Evolutionary conservation across 2,888 invertebrate species (phyloP).

Genomic region (Athripsodes cinereus): DNA sequence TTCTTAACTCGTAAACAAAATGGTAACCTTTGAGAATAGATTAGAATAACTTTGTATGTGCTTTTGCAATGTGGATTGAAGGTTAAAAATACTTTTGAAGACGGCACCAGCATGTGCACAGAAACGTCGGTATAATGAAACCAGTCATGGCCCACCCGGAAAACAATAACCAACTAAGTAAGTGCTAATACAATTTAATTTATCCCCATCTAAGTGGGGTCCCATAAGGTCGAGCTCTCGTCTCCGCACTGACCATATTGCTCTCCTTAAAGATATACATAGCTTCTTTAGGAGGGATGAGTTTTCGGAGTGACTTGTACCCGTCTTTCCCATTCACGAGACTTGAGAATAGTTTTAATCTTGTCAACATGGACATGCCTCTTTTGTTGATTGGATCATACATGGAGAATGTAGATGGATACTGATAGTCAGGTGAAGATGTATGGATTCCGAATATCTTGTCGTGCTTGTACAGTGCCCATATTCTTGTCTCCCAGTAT

Average conservation of each 20-base stretch:
- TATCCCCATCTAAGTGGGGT: conserved; percentile 48
- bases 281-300: conserved; percentile 21
- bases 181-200: no score
- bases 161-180: no score
- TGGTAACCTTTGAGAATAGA: no score
- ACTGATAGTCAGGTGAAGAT: no score
- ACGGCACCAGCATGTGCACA: no score
- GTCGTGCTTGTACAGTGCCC: conserved; percentile 9
- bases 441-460: neutral
- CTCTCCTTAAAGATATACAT: conserved; percentile 27
- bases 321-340: conserved; percentile 37
- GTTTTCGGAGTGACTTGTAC: conserved; percentile 31
- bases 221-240: conserved; percentile 40
- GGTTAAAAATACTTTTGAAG: no score
- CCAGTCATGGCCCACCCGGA: no score
- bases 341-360: conserved; percentile 41
- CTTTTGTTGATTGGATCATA: conserved; percentile 32
- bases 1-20: no score
- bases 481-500: conserved; percentile 7
- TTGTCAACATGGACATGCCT: conserved; percentile 40
- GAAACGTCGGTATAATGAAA: no score
- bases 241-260: conserved; percentile 36
- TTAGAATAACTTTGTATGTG: no score
- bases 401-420: neutral
- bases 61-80: no score